A percentile compares a stretch with the other conserved stretches of the same genome.
Conservation (phyloP, 2,888 invertebrate genomes). For the Cataglyphis livida region DNA sequence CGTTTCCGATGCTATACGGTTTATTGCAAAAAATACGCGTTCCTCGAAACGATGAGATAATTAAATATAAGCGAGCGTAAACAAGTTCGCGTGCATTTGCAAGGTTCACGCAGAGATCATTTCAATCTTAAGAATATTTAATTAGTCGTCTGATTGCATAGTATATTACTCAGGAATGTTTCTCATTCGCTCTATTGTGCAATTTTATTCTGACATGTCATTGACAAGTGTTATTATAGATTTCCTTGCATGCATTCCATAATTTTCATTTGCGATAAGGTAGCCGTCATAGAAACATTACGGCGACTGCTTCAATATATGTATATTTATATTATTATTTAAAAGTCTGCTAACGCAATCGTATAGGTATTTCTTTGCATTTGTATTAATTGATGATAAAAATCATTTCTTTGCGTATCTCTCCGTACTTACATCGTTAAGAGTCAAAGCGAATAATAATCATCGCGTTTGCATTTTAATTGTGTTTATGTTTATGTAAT, state of each 20-base stretch:
- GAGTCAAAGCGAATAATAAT: not conserved
- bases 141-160: slow-evolving; percentile 61
- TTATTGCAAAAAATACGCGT: slow-evolving; percentile 31
- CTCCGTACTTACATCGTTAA: not conserved
- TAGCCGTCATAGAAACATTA: not conserved
- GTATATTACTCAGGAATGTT: slow-evolving; percentile 15
- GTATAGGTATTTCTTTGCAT: not conserved
- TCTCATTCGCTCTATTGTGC: slow-evolving; percentile 43
- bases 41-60: slow-evolving; percentile 42
- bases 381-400: slow-evolving; percentile 5
- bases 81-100: slow-evolving; percentile 67
- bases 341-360: not conserved
- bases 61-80: slow-evolving; percentile 63
- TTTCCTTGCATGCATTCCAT: slow-evolving; percentile 2
- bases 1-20: not conserved
- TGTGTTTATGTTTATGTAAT: not conserved
- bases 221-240: slow-evolving; percentile 19
- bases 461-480: not conserved
- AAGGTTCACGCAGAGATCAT: slow-evolving; percentile 58
- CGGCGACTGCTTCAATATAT: not conserved
- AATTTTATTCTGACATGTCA: slow-evolving; percentile 41
- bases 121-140: slow-evolving; percentile 54
- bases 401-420: not conserved
- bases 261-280: slow-evolving; percentile 13
- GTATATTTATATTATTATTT: not conserved